A percentile compares a stretch with the other conserved stretches of the same genome.
phyloP scores from a whole-genome alignment of 2,797 vertebrate species.

The Falco rusticolus region DNA sequence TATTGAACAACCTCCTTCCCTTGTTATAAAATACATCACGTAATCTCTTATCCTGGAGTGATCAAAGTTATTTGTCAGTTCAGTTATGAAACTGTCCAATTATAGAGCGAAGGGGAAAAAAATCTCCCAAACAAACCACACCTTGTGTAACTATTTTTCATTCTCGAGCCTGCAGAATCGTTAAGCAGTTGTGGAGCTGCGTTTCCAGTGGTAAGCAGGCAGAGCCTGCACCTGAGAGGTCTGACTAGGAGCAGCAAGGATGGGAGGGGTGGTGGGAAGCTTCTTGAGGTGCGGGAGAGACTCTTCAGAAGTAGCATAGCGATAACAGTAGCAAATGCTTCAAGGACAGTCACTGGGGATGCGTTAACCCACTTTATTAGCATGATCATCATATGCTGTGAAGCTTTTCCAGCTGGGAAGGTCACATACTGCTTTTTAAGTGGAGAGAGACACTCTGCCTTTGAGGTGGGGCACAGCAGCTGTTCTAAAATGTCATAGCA shows the following conservation, averaged over 20 bases:
- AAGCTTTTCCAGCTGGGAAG: conserved; percentile 48
- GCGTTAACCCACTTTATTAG: conserved; percentile 39
- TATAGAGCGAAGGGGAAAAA: conserved; percentile 38
- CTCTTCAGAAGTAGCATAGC: neutral
- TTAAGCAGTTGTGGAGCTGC: neutral
- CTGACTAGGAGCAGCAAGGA: neutral
- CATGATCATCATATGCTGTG: neutral
- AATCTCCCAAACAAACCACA: conserved; percentile 47
- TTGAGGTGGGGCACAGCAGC: conserved; percentile 40
- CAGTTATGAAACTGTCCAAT: conserved; percentile 65
- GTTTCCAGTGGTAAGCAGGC: neutral
- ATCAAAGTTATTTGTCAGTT: conserved; percentile 71
- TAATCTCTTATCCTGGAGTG: conserved; percentile 46
- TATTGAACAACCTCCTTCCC: conserved; percentile 31
- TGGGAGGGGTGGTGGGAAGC: neutral
- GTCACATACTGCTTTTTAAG: conserved; percentile 11
- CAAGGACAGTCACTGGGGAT: conserved; percentile 36
- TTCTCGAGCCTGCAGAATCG: neutral
- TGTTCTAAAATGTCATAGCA: neutral
- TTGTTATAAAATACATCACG: conserved; percentile 58
- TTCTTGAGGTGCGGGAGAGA: neutral
- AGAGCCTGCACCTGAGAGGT: neutral
- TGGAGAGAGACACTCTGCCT: neutral
- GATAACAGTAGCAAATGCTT: neutral
- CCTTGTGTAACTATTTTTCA: conserved; percentile 29